Base-by-base conservation (phyloP, 2,888 invertebrate genomes). In the Leptopilina syphax region DNA sequence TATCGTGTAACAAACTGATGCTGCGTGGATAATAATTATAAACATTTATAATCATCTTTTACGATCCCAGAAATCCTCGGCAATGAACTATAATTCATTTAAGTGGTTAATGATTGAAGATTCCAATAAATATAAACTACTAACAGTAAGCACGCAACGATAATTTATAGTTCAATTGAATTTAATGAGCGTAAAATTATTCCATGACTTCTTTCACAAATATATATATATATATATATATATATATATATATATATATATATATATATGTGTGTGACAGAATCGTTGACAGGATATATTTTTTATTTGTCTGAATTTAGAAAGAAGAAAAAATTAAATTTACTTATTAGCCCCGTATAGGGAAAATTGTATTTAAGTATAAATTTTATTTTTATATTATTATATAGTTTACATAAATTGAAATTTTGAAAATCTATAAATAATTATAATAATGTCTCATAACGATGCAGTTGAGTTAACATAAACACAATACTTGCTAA, bases 161-260 rank as follows among this genome's bases (percentile, higher is more conserved):
- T 60, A 60, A 60, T 60, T 60, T 60, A 60, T 60, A 60, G 60
- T 60, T 60, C 60, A 65, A 65, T 65, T 65, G 24, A 65, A 65
- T 27, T 27, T 65, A 65, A 65, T 8, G 65, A 65, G 27, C 27
- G 24, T 65, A 65, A 65, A 65, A 65, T 65, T 60, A 60, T 60
- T 60, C 60, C 12, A 8, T 57, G 57, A 57, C 60, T 60, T 60
- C 60, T 18, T 60, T 60, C 60, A 60, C 12, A 44, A 8, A 44
- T 44, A 34, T 18, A 18, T 18, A 18, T 18, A 18, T 18, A 18
- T 18, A 18, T 18, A 18, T 18, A 0, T 18, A 0, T 18, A 0
- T 18, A 0, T 4, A n/a, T n/a, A 44, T 44, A 34, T 18, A 18
- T 18, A 18, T 18, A 18, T 18, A 18, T 18, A 18, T 18, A 18